Percentiles rank a stretch among this genome's conserved stretches.
Conservation (phyloP, 2,797 vertebrate species). For the Paratrypauchen microcephalus region DNA sequence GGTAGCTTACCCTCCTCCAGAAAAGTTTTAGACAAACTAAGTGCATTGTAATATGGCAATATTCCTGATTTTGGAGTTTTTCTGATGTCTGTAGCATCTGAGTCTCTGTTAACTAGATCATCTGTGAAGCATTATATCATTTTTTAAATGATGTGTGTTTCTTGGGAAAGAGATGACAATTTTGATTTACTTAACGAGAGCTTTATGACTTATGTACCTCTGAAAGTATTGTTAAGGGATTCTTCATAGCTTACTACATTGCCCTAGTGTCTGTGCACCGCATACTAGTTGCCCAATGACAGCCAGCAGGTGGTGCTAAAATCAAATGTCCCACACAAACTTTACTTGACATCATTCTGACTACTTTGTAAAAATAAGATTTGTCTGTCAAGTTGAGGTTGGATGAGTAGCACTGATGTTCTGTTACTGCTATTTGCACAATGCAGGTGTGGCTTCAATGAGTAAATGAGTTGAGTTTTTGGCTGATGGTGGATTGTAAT, state of each 20-base stretch:
- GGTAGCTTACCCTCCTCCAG: too few species aligned
- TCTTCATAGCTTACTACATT: slow-evolving; percentile 34
- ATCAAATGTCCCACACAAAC: slow-evolving; percentile 44
- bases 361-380: slow-evolving; percentile 13
- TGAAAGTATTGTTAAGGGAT: slow-evolving; percentile 44
- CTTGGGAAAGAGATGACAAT: slow-evolving; percentile 57
- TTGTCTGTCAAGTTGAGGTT: slow-evolving; percentile 18
- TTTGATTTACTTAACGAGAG: slow-evolving; percentile 26
- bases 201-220: slow-evolving; percentile 38
- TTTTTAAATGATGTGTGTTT: slow-evolving; percentile 78
- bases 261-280: slow-evolving; percentile 42
- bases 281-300: slow-evolving; percentile 23
- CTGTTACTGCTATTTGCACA: slow-evolving; percentile 69
- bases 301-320: slow-evolving; percentile 74
- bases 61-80: slow-evolving; percentile 82
- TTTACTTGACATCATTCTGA: slow-evolving; percentile 13
- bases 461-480: slow-evolving; percentile 17
- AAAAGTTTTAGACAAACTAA: too few species aligned
- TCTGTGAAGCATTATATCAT: slow-evolving; percentile 40
- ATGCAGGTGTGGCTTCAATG: slow-evolving; percentile 32
- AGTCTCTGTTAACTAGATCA: slow-evolving; percentile 68
- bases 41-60: slow-evolving; percentile 42
- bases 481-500: slow-evolving; percentile 35
- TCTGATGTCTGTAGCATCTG: slow-evolving; percentile 80
- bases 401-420: slow-evolving; percentile 42